These are phyloP conservation scores for Linnaemya vulpina DNA, from an alignment of 2,888 invertebrate genomes.

Conservation along the genomic window DNA sequence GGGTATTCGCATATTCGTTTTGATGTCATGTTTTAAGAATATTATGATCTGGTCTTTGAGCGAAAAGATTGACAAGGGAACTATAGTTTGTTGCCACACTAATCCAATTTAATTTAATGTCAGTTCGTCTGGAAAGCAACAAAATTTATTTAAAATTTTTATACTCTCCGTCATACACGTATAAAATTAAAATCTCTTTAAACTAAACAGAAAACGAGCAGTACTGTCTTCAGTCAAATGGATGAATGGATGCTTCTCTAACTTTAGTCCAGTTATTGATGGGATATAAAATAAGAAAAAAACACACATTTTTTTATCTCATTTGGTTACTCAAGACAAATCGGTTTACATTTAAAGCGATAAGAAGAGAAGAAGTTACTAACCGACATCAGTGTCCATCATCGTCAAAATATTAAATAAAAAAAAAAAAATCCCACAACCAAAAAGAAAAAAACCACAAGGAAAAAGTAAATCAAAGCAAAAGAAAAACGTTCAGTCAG, in stretches of 20 bases:
- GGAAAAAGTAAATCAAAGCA: slow-evolving; percentile 19
- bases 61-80: slow-evolving; percentile 81
- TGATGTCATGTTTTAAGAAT: background rate
- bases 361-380: slow-evolving; percentile 67
- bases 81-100: slow-evolving; percentile 75
- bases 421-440: slow-evolving; percentile 4
- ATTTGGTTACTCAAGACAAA: slow-evolving; percentile 70
- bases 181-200: slow-evolving; percentile 10
- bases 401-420: slow-evolving; percentile 62
- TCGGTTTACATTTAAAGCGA: slow-evolving; percentile 71
- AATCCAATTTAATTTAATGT: slow-evolving; percentile 82
- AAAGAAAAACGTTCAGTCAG: slow-evolving; percentile 24
- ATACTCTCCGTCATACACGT: slow-evolving; percentile 23
- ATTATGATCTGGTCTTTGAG: slow-evolving; percentile 63
- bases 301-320: slow-evolving; percentile 41
- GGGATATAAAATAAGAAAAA: slow-evolving; percentile 48
- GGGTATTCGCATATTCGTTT: slow-evolving; percentile 18
- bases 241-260: slow-evolving; percentile 54
- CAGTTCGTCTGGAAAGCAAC: slow-evolving; percentile 80
- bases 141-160: slow-evolving; percentile 28
- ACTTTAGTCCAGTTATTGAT: slow-evolving; percentile 63
- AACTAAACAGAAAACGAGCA: background rate
- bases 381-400: slow-evolving; percentile 72
- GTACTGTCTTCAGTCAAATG: slow-evolving; percentile 45
- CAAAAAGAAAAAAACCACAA: background rate